These are phyloP conservation scores for Adrianichthys oophorus DNA, from an alignment of 2,797 vertebrate species.

Conservation along the genomic window DNA sequence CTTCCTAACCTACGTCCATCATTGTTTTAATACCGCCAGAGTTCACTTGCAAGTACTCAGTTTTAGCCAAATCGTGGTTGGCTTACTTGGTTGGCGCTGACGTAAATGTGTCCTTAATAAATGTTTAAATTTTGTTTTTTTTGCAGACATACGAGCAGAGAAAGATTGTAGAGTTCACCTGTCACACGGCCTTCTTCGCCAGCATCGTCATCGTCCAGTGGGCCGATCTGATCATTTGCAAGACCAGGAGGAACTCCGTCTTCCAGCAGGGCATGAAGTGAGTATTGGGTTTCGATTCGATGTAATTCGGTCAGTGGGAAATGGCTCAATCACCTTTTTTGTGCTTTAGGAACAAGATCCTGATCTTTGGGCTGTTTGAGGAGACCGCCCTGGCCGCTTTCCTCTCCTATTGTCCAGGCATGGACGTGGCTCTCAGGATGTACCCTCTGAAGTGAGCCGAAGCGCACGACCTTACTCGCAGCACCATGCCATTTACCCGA, in stretches of 20 bases:
- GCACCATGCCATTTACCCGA: conserved; percentile 13
- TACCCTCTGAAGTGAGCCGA: conserved; percentile 92
- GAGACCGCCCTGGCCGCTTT: too few relatives aligned
- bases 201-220: conserved; percentile 97
- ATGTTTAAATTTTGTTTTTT: neutral
- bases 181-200: conserved; percentile 94
- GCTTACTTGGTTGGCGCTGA: too few relatives aligned
- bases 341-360: conserved; percentile 90
- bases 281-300: conserved; percentile 35
- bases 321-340: too few relatives aligned
- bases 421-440: conserved; percentile 95
- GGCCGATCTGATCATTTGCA: conserved; percentile 96
- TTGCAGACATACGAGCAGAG: conserved; percentile 89
- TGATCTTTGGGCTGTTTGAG: conserved; percentile 80
- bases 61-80: too few relatives aligned
- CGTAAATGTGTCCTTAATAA: neutral
- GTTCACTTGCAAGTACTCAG: too few relatives aligned
- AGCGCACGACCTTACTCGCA: neutral
- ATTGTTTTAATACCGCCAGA: too few relatives aligned
- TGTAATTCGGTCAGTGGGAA: too few relatives aligned
- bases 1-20: too few relatives aligned
- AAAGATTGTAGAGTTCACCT: conserved; percentile 95
- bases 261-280: conserved; percentile 98
- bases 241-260: conserved; percentile 95
- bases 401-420: conserved; percentile 63